These are phyloP conservation scores for Battus philenor DNA, from an alignment of 1,140 invertebrate genomes.

Conservation along the genomic window DNA sequence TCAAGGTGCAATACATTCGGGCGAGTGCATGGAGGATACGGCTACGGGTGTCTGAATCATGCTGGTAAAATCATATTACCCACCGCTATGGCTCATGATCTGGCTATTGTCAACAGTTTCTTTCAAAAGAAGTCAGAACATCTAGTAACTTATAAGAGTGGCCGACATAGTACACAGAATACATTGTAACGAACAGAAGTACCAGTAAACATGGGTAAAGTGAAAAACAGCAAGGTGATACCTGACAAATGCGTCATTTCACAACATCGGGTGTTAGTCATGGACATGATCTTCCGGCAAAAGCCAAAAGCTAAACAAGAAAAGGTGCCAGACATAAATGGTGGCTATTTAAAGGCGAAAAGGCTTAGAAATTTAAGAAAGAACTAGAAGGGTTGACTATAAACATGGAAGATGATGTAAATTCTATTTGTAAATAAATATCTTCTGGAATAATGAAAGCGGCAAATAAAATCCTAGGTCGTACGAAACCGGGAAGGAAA, in stretches of 20 bases:
- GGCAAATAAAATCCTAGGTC: no score
- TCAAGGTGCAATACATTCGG: constrained; percentile 6
- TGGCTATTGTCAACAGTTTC: constrained; percentile 13
- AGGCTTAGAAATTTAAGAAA: no score
- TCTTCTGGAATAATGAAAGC: neutral
- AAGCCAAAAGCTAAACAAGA: neutral
- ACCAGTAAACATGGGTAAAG: neutral
- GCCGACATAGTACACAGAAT: constrained; percentile 1
- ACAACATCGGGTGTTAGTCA: no score
- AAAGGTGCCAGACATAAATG: neutral
- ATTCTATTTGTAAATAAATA: neutral
- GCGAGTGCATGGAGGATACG: constrained; percentile 18
- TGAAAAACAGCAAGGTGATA: constrained; percentile 4
- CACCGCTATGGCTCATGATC: constrained; percentile 10
- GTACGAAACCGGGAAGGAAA: no score
- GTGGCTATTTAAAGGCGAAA: no score
- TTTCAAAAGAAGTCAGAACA: constrained; percentile 9
- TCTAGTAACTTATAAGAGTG: constrained; percentile 10
- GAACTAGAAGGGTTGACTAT: neutral
- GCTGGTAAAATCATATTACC: constrained; percentile 4
- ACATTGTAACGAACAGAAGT: neutral
- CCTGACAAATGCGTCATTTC: constrained; percentile 1
- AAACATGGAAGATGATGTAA: neutral
- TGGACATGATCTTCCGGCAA: neutral
- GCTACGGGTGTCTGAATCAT: constrained; percentile 5